Conservation (phyloP, 2,888 invertebrate species). For the Cheilosia pagana region DNA sequence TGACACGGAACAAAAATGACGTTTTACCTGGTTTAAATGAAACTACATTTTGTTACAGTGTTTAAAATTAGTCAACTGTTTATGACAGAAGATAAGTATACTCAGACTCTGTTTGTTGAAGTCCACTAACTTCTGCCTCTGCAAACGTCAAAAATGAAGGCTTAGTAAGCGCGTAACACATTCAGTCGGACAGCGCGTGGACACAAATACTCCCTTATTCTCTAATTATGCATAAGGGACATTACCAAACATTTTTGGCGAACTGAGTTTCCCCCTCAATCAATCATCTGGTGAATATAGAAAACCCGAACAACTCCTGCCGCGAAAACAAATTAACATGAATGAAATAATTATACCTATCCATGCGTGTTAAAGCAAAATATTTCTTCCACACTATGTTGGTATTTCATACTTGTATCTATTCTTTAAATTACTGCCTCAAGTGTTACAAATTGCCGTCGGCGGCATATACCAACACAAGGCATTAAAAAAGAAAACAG, state of each 20-base stretch:
- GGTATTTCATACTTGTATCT: not conserved
- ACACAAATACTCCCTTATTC: too few species aligned
- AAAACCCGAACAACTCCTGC: constrained; percentile 14
- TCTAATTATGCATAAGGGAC: too few species aligned
- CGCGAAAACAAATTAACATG: constrained; percentile 49
- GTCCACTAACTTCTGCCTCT: too few species aligned
- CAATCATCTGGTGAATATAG: constrained; percentile 22
- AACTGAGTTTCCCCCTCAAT: constrained; percentile 21
- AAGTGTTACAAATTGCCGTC: constrained; percentile 48
- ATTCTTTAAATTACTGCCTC: constrained; percentile 12
- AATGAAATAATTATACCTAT: constrained; percentile 59
- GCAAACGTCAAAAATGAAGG: too few species aligned
- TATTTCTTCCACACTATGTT: constrained; percentile 3
- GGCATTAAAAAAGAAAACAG: constrained; percentile 9
- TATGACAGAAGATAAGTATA: too few species aligned
- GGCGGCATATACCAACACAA: constrained; percentile 24
- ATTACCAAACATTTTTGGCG: not conserved
- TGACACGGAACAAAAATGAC: too few species aligned
- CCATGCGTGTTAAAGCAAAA: constrained; percentile 41
- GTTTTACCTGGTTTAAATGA: too few species aligned
- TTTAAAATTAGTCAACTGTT: too few species aligned
- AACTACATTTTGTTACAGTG: too few species aligned
- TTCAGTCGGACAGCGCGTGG: too few species aligned
- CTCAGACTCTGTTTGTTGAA: too few species aligned
- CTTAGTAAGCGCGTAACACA: too few species aligned